Evolutionary conservation across 2,888 invertebrate genomes (phyloP), one percentile per base, ranked within the genome.

Genomic region (Lasioglossum oenotherae): DNA sequence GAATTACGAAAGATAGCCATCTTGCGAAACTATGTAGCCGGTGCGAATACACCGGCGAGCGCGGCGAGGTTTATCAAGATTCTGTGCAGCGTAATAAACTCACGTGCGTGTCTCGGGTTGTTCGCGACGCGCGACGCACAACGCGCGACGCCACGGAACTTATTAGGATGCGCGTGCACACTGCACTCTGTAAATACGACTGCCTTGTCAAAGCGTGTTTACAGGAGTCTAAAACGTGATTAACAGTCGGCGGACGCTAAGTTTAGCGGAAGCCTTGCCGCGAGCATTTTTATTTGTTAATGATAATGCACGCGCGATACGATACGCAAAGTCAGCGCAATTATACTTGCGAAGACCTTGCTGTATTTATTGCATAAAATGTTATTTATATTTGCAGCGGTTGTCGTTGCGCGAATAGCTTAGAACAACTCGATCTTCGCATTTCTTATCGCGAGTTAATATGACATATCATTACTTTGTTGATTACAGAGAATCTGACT

Each of bases 191-290:
- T 78, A 81, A 72, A 77, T 46, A 79, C 64, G 44, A 71, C 12
- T 31, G 31, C 31, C 19, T 23, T 78, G 67, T 75, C 79, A 19
- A 73, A 75, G 78, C 60, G 74, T 81, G 60, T 84, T 84, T 84
- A 80, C 74, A 74, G 69, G 41, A 53, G 71, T 49, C 38, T 74
- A 49, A 69, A 73, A 35, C 31, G 67, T 57, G 74, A 49, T 78
- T 49, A 71, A 87, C 83, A 73, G 75, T 82, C 78, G 64, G 44
- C 60, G 53, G 44, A 60, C 16, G 53, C 44, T 5, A 38, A 64
- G 16, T 64, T 64, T 31, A 31, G 64, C 64, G 44, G 78, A 72
- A 23, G 35, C 64, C 73, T 67, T 49, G 31, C 41, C 53, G 8
- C n/a, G 53, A 38, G 27, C 57, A 57, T 77, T 76, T 77, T 73